Base-by-base conservation (phyloP, 2,797 vertebrate genomes). In the Margarornis squamiger region DNA sequence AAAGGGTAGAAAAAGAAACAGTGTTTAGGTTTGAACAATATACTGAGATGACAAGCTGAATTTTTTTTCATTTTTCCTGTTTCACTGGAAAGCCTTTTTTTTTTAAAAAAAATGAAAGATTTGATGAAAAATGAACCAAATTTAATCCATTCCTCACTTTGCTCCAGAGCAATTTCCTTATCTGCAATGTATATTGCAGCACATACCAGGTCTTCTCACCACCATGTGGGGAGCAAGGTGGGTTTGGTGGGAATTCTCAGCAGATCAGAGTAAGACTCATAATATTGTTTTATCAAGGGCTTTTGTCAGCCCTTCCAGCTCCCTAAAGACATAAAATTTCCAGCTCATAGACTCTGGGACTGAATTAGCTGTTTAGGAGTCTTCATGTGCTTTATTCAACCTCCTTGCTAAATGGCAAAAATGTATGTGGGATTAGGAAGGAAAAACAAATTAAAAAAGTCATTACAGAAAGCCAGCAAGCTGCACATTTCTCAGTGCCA, bases 1-100 rank as follows among this genome's bases (percentile, higher is more conserved):
- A 86, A 89, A 72, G 6, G 46, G 17, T 9, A 54, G 82, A 36
- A 72, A 58, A 92, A 71, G 61, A 74, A 26, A 49, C n/a, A 15
- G 36, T 82, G 45, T 39, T 95, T 86, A 51, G 38, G 57, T 86
- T 80, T 78, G 58, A 94, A 39, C 59, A 90, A 63, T 73, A 66
- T 17, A 66, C 23, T 41, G 51, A 75, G 65, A 55, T 17, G 82
- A 77, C 90, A 91, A 91, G 90, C 93, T 81, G 32, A 90, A 90
- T 66, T 89, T 88, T 93, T 84, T 94, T 86, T 86, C 68, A 87
- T 94, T 95, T 86, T 75, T 83, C 38, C 62, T 17, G 17, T 88
- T 92, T 75, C 58, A 26, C 54, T 75, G 86, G 73, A 88, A 93
- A 91, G 15, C n/a, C 62, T 10, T 46, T 7, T 22, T 12, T 22